Evolutionary conservation across 2,113 vertebrate species (phyloP).

Genomic region (Macaca nemestrina): DNA sequence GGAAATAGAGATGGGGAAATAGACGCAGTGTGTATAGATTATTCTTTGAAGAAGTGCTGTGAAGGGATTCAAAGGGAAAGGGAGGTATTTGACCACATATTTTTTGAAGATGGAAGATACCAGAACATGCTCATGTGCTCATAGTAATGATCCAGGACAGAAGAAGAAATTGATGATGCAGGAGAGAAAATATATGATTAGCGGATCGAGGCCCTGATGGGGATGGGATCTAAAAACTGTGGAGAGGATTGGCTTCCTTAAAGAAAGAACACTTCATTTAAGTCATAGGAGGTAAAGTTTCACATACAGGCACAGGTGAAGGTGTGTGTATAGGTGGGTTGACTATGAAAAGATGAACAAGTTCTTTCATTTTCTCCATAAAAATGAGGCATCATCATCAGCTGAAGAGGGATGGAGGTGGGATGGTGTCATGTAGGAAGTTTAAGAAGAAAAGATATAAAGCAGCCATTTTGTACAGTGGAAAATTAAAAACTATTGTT

Average conservation of each 20-base stretch:
- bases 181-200: background rate
- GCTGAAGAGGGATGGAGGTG: background rate
- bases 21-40: background rate
- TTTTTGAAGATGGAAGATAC: background rate
- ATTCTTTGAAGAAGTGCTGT: background rate
- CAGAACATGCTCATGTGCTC: background rate
- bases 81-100: background rate
- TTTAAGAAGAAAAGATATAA: background rate
- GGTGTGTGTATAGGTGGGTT: background rate
- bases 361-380: background rate
- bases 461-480: background rate
- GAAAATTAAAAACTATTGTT: background rate
- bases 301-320: background rate
- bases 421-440: background rate
- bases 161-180: background rate
- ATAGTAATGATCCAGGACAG: background rate
- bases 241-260: background rate
- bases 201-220: background rate
- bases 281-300: background rate
- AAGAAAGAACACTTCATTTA: background rate
- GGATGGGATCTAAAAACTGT: background rate
- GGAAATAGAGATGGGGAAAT: background rate
- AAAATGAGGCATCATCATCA: background rate
- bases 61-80: background rate
- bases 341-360: background rate